These are phyloP conservation scores for Trichonephila clavata DNA, from an alignment of 1,140 invertebrate genomes.

Conservation along the genomic window DNA sequence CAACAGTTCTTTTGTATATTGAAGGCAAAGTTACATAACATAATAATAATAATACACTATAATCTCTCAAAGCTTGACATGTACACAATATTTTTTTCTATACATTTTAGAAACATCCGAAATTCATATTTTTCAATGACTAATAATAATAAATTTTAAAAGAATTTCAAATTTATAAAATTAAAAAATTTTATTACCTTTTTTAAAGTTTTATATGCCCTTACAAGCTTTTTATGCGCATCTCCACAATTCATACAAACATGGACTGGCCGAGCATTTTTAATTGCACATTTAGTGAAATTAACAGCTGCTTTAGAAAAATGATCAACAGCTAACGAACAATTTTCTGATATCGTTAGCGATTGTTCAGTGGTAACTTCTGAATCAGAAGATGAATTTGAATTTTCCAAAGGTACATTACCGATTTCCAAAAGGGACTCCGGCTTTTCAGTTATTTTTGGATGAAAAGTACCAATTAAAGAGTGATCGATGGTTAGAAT, in stretches of 20 bases:
- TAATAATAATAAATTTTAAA: background rate
- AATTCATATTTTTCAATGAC: background rate
- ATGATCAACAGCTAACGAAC: background rate
- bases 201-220: constrained; percentile 24
- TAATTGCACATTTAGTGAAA: constrained; percentile 28
- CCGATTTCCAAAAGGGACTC: background rate
- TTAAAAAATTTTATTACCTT: background rate
- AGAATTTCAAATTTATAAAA: background rate
- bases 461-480: background rate
- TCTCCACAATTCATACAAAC: constrained; percentile 18
- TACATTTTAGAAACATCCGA: background rate
- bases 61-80: too few relatives aligned
- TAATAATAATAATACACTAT: too few relatives aligned
- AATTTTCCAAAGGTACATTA: constrained; percentile 9
- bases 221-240: background rate
- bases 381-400: background rate
- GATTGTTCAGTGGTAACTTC: background rate
- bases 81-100: too few relatives aligned
- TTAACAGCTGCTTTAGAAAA: constrained; percentile 10
- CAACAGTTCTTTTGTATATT: too few relatives aligned
- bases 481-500: background rate
- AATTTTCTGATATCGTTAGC: background rate
- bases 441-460: background rate
- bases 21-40: too few relatives aligned
- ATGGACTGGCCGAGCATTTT: constrained; percentile 31